Percentiles rank a stretch among this genome's conserved stretches.
Evolutionary conservation across 2,113 vertebrate genomes (phyloP).

Genomic region (Takifugu flavidus): DNA sequence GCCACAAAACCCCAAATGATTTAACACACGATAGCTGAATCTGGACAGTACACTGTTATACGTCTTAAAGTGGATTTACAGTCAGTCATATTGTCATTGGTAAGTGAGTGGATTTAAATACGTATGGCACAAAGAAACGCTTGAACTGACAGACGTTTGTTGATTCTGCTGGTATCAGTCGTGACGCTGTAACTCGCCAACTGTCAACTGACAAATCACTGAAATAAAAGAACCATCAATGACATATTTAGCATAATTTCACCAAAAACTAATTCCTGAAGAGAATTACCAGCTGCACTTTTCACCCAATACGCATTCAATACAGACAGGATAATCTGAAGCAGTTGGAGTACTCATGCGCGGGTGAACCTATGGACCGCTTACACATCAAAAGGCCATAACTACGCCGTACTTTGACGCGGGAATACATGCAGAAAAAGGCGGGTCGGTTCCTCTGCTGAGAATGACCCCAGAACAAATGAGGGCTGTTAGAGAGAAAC

Average conservation of each 20-base stretch:
- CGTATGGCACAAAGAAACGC: constrained; percentile 37
- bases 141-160: constrained; percentile 24
- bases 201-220: constrained; percentile 5
- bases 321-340: constrained; percentile 38
- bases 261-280: constrained; percentile 64
- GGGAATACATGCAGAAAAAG: not conserved
- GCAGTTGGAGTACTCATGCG: constrained; percentile 39
- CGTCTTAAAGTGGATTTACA: constrained; percentile 8
- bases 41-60: constrained; percentile 18
- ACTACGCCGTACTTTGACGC: constrained; percentile 11
- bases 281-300: constrained; percentile 29
- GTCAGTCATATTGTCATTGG: constrained; percentile 18
- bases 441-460: constrained; percentile 2
- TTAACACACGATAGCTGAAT: constrained; percentile 30
- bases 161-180: constrained; percentile 55
- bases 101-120: constrained; percentile 14
- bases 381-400: constrained; percentile 16
- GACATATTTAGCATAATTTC: constrained; percentile 48
- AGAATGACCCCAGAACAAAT: constrained; percentile 2
- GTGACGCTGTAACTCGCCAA: constrained; percentile 1
- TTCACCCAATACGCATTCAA: constrained; percentile 19
- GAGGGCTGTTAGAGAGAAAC: constrained; percentile 5
- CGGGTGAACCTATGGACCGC: not conserved
- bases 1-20: constrained; percentile 68
- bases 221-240: constrained; percentile 18